A percentile compares a stretch with the other conserved stretches of the same genome.
Evolutionary conservation across 2,113 vertebrate species (phyloP).

Genomic region (Puntigrus tetrazona): DNA sequence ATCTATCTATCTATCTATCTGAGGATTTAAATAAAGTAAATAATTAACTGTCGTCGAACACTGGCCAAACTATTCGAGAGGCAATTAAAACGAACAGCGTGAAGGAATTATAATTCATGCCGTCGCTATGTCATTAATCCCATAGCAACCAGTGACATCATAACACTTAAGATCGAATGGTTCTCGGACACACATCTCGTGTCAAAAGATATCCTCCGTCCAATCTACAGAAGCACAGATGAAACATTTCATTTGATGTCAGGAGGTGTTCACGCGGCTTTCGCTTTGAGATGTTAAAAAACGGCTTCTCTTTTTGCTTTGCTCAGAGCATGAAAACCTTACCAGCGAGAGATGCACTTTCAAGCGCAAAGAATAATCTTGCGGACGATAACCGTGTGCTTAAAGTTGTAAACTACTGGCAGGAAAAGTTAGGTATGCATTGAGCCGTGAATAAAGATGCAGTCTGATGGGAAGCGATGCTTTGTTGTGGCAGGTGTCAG

Average conservation of each 20-base stretch:
- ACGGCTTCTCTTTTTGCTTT: not conserved
- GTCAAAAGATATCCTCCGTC: not conserved
- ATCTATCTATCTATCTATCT: not conserved
- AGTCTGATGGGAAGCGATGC: not conserved
- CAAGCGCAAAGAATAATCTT: not conserved
- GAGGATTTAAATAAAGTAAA: not conserved
- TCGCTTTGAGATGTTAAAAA: not conserved
- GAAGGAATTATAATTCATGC: conserved; percentile 53
- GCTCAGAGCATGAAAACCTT: not conserved
- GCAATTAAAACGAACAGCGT: conserved; percentile 72
- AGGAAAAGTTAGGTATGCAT: not conserved
- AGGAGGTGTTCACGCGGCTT: not conserved
- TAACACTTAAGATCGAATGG: conserved; percentile 33
- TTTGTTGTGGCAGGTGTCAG: not conserved
- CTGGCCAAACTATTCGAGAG: conserved; percentile 63
- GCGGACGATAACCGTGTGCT: not conserved
- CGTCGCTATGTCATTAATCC: conserved; percentile 66
- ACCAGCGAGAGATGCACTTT: not conserved
- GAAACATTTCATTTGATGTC: conserved; percentile 21
- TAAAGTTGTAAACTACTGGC: not conserved
- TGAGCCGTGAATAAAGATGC: not conserved
- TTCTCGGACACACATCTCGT: not conserved
- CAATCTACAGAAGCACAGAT: not conserved
- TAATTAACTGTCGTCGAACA: not conserved
- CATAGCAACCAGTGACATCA: conserved; percentile 63